Base-by-base conservation (phyloP, 2,113 vertebrate genomes). In the Cyanocitta stelleri region DNA sequence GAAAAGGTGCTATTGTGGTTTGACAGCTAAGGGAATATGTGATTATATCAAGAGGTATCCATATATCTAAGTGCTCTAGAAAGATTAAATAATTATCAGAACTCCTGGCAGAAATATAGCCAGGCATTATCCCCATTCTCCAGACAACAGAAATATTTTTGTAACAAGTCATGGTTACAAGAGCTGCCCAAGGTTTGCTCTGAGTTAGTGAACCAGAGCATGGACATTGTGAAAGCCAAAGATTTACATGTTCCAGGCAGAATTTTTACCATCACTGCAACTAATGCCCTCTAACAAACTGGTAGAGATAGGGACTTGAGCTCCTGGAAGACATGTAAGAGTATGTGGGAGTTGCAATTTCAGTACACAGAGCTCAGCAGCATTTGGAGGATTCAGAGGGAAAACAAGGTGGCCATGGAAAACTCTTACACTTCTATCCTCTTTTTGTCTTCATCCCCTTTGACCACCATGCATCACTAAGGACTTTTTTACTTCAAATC, bases 1-100 rank as follows among this genome's bases (percentile, higher is more conserved):
- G 61, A 96, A 78, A 95, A 94, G 54, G 76, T 92, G 76, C 68
- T 90, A 32, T 85, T 96, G 92, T 95, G 93, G 90, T 96, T 96
- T 96, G 80, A 92, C 77, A 88, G 69, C 82, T 64, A 87, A 78
- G 44, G 76, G 84, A 32, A 61, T 90, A 75, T 21, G 39, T 26
- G 72, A 84, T 81, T 86, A 80, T 90, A 32, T 64, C 75, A 76
- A 89, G 75, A 73, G 39, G 51, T 55, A 66, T 59, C 79, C 79
- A 86, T 89, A 81, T 72, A 87, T 54, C 68, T 68, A 76, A 81
- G 66, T 89, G 80, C 83, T 69, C 35, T 64, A 59, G 62, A 78
- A 93, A 78, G 66, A 76, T 68, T 85, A 91, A 92, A 95, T 89
- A 85, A 95, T 93, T 94, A 74, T 82, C 54, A 76, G 69, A 72